These are phyloP conservation scores for Tribolium freemani DNA, from an alignment of 2,888 invertebrate genomes.

Conservation along the genomic window DNA sequence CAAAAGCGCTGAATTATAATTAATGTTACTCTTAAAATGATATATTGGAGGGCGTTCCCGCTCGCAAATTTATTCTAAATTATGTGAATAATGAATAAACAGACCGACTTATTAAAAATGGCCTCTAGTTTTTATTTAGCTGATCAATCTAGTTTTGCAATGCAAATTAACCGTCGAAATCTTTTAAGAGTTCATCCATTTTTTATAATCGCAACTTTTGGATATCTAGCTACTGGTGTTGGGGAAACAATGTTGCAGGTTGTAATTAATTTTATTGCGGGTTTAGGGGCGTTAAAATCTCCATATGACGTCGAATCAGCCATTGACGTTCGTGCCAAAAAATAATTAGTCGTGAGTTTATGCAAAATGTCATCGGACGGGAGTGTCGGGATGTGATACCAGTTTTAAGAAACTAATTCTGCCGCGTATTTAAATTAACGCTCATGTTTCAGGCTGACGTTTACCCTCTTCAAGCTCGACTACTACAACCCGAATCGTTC, in stretches of 20 bases:
- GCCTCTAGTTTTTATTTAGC: conserved; percentile 26
- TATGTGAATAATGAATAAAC: conserved; percentile 31
- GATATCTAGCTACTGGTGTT: conserved; percentile 14
- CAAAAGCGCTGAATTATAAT: conserved; percentile 29
- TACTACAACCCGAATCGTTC: conserved; percentile 29
- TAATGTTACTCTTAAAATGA: conserved; percentile 23
- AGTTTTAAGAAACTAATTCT: conserved; percentile 55
- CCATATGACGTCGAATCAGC: conserved; percentile 15
- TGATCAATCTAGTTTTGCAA: conserved; percentile 34
- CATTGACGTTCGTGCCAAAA: conserved; percentile 48
- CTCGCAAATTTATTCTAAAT: conserved; percentile 26
- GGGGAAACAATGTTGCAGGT: not conserved
- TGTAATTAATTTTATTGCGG: not conserved
- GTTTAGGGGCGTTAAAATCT: not conserved
- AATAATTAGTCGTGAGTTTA: conserved; percentile 52
- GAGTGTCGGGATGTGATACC: conserved; percentile 54
- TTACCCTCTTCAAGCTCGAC: conserved; percentile 37
- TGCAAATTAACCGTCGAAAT: conserved; percentile 26
- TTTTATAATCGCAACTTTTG: conserved; percentile 14
- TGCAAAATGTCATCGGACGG: conserved; percentile 52
- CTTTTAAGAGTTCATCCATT: conserved; percentile 19
- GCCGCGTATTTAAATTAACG: conserved; percentile 52
- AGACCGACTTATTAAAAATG: conserved; percentile 28
- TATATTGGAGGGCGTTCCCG: conserved; percentile 13
- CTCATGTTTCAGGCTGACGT: conserved; percentile 41